Percentiles rank a stretch among this genome's conserved stretches.
phyloP scores from a whole-genome alignment of 2,113 vertebrate species.

The Phaethon lepturus region DNA sequence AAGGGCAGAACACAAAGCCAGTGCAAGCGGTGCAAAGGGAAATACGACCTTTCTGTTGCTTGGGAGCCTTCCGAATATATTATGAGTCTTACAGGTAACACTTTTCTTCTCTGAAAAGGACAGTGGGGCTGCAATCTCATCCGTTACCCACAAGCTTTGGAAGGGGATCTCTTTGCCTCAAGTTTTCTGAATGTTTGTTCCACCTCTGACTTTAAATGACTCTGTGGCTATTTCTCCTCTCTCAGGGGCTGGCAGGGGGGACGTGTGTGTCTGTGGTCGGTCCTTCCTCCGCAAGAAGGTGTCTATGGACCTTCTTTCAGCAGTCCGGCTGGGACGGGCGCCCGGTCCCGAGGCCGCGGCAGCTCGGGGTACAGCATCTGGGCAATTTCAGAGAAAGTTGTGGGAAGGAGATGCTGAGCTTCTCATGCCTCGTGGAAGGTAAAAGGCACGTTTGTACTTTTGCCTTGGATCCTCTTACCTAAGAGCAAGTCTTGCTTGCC shows the following conservation, averaged over 20 bases:
- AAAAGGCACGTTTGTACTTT: neutral
- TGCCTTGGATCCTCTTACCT: neutral
- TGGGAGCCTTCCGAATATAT: neutral
- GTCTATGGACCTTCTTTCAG: neutral
- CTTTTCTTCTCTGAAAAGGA: neutral
- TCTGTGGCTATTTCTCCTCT: neutral
- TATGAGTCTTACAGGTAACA: rapidly evolving
- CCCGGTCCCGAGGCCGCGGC: rapidly evolving
- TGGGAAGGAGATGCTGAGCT: neutral
- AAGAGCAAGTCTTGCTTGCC: neutral
- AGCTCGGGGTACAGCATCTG: neutral
- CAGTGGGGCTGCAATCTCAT: neutral
- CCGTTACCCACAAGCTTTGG: neutral
- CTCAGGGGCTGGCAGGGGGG: neutral
- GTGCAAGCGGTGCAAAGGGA: neutral
- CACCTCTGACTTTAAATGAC: neutral
- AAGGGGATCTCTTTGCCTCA: neutral
- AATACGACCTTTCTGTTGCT: neutral
- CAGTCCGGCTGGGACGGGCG: neutral
- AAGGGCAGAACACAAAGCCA: neutral
- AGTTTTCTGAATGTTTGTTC: neutral
- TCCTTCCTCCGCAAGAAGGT: neutral
- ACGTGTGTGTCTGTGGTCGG: rapidly evolving
- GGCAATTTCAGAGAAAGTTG: neutral
- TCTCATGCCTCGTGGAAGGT: neutral